phyloP scores from a whole-genome alignment of 35 echinoderm and acorn worm genomes.

The Ophiothrix spiculata region DNA sequence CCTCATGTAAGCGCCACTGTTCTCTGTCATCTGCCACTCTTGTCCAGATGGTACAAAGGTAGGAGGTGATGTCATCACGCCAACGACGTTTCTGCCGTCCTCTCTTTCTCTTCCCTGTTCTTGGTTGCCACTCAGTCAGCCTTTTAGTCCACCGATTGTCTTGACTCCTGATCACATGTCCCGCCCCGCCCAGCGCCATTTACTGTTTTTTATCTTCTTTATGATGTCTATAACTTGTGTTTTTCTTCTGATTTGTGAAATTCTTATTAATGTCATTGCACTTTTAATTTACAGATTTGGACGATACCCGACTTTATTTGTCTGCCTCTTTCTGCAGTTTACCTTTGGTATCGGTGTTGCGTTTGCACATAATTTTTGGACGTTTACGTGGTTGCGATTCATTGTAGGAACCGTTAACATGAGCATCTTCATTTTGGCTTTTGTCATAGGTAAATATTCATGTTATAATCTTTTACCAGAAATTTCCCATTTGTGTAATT shows the following conservation, averaged over 20 bases:
- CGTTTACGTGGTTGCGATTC: not conserved
- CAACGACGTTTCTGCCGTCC: too few relatives aligned
- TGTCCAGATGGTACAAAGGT: too few relatives aligned
- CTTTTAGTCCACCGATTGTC: too few relatives aligned
- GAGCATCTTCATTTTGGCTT: not conserved
- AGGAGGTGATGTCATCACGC: too few relatives aligned
- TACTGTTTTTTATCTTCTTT: not conserved
- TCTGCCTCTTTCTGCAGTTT: not conserved
- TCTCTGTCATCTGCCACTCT: too few relatives aligned
- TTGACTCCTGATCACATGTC: not conserved
- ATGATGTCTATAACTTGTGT: not conserved
- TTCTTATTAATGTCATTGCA: not conserved
- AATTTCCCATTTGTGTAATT: too few relatives aligned
- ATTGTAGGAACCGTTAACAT: not conserved
- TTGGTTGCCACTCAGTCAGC: too few relatives aligned
- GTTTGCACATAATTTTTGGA: not conserved
- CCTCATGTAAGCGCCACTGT: too few relatives aligned
- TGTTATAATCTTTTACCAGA: too few relatives aligned
- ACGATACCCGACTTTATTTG: constrained; percentile 6
- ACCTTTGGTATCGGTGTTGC: not conserved
- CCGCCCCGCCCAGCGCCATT: not conserved
- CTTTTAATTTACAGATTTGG: not conserved
- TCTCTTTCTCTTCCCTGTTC: too few relatives aligned
- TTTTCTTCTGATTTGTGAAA: not conserved
- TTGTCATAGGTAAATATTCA: not conserved